Base-by-base conservation (phyloP, 2,113 vertebrate species). In the Prietella phreatophila region DNA sequence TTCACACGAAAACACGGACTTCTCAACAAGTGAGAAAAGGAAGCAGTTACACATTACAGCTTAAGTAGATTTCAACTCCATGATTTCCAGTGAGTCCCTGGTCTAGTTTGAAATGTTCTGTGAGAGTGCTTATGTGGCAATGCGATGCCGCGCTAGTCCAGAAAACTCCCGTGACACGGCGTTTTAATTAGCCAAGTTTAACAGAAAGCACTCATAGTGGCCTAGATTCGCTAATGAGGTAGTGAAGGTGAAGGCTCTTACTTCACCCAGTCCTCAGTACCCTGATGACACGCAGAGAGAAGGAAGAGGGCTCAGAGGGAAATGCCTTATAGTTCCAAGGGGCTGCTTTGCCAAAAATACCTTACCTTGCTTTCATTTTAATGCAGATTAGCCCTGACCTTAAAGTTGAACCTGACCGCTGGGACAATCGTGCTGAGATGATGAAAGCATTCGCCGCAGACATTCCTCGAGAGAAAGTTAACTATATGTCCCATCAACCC, bases 141-240 rank as follows among this genome's bases (percentile, higher is more conserved):
- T 1, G 69, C 13, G 84, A 86, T 63, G 55, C 22, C n/a, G 79
- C 25, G 79, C 82, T 88, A 76, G 83, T 60, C 75, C 76, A 67
- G 65, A 88, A 88, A 88, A 87, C 88, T 87, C 85, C 86, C 55
- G 85, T 78, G 89, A 88, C 67, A 80, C 9, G 3, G 81, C 84
- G 22, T 76, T 89, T 90, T 89, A 90, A 90, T 90, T 90, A 90
- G 89, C 85, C 5, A 60, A 88, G 65, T 42, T 85, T 76, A 85
- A 85, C 27, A 78, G 85, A 85, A 88, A 76, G 87, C 85, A 82
- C 87, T 88, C 67, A 42, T 58, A 85, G 50, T 89, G 87, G 82
- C 89, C 85, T 89, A 90, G 87, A 90, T 90, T 90, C 76, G 33
- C 75, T 90, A 90, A 90, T 90, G 87, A 90, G 89, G 75, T 87